Base-by-base conservation (phyloP, 1,140 invertebrate genomes). In the Stenopsyche tienmushanensis region DNA sequence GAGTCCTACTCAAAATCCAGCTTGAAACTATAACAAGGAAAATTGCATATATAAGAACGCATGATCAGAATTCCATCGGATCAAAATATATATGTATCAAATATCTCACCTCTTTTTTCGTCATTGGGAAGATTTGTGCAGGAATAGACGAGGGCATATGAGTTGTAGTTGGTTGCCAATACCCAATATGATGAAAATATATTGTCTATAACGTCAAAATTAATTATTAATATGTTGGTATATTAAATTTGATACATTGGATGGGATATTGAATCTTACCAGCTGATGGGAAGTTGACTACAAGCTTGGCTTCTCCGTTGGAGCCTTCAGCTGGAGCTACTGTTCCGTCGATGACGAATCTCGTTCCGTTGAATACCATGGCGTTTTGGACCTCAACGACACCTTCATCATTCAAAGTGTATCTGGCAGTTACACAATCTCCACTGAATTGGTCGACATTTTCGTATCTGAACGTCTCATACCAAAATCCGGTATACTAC, bases 121-220 rank as follows among this genome's bases (percentile, higher is more conserved):
- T 78, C 72, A 2, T 67, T 66, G 17, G 73, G 55, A 3, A 74
- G 5, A 66, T 77, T 73, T 1, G 54, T 24, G 63, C 77, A 79
- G 1, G 73, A 72, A 54, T 79, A 79, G 0, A 78, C 77, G 2
- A 79, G 58, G 7, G 77, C 71, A 50, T 76, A 78, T 0, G 66
- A 62, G 0, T 17, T 26, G 34, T 79, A 79, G 58, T 79, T 73
- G 3, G 78, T 79, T 0, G 62, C 66, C 18, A 79, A 58, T 0
- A 79, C 74, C 76, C 76, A 78, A 64, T 78, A 78, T 18, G 25
- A 20, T 1, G 54, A 42, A 10, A 3, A 34, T 34, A 3, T 1
- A 9, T 54, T 54, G 1, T 10, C 52, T 54, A 17, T n/a, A 49
- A 49, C 20, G 45, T 2, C 18, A 17, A 17, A 2, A 2, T 49